Evolutionary conservation across 2,113 vertebrate species (phyloP).

Genomic region (Sarotherodon lohbergeri): DNA sequence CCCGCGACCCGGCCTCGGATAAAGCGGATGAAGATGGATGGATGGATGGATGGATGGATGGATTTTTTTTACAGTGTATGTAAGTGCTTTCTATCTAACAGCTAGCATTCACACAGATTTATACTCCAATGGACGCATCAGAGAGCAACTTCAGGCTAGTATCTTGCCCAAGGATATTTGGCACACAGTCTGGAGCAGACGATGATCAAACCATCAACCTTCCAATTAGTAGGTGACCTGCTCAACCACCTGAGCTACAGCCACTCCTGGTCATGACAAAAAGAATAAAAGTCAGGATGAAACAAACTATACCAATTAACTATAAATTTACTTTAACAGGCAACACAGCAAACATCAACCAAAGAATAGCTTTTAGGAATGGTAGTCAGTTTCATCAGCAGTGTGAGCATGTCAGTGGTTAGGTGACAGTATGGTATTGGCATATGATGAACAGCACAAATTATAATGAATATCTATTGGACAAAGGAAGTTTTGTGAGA

Average conservation of each 20-base stretch:
- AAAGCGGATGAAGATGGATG: no score
- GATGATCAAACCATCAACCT: not conserved
- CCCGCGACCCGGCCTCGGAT: no score
- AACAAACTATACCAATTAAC: not conserved
- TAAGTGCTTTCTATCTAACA: not conserved
- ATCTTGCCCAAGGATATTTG: not conserved
- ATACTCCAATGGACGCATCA: rapidly evolving
- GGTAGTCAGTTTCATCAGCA: not conserved
- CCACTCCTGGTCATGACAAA: not conserved
- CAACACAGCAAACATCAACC: not conserved
- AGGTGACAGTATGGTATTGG: not conserved
- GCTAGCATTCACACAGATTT: not conserved
- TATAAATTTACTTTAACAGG: not conserved
- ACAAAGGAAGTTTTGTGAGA: not conserved
- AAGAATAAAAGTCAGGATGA: not conserved
- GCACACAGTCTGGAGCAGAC: not conserved
- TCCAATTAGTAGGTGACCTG: not conserved
- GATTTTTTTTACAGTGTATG: no score
- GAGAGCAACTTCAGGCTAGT: not conserved
- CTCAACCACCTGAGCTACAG: not conserved
- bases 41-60: no score
- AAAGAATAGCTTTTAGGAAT: not conserved
- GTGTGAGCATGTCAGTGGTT: not conserved
- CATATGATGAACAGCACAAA: not conserved
- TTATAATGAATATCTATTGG: not conserved